These are phyloP conservation scores for Campoplex capitator DNA, from an alignment of 2,888 invertebrate genomes.

Conservation along the genomic window DNA sequence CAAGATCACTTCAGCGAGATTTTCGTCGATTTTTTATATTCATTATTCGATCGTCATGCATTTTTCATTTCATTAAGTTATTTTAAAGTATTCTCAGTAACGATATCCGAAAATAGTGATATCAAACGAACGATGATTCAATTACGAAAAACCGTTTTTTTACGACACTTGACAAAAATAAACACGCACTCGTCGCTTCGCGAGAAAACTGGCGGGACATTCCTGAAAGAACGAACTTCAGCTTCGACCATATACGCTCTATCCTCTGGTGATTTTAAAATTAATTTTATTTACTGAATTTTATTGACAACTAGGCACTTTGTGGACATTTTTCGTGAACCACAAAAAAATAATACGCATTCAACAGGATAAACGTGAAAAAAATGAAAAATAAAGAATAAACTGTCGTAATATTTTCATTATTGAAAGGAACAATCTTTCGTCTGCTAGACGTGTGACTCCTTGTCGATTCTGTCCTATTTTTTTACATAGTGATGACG, in stretches of 20 bases:
- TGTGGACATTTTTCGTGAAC: neutral
- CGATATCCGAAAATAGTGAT: neutral
- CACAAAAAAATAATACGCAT: neutral
- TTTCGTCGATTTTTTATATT: constrained; percentile 22
- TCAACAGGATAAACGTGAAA: neutral
- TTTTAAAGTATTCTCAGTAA: neutral
- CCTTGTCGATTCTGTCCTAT: neutral
- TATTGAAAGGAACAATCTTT: neutral
- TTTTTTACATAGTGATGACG: neutral
- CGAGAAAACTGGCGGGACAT: constrained; percentile 69
- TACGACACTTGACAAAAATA: constrained; percentile 25
- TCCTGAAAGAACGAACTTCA: constrained; percentile 56
- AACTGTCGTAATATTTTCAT: neutral
- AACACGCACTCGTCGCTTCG: constrained; percentile 56
- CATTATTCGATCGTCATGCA: constrained; percentile 14
- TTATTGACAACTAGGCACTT: constrained; percentile 5
- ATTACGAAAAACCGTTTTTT: constrained; percentile 38
- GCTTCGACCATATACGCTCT: constrained; percentile 81
- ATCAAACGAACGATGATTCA: constrained; percentile 36
- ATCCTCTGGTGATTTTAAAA: constrained; percentile 78
- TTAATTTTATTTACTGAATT: neutral
- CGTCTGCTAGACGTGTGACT: constrained; percentile 22
- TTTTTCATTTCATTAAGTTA: neutral
- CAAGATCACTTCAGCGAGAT: neutral
- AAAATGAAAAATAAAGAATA: neutral